Conservation (phyloP, 2,113 vertebrate species). For the Eretmochelys imbricata region DNA sequence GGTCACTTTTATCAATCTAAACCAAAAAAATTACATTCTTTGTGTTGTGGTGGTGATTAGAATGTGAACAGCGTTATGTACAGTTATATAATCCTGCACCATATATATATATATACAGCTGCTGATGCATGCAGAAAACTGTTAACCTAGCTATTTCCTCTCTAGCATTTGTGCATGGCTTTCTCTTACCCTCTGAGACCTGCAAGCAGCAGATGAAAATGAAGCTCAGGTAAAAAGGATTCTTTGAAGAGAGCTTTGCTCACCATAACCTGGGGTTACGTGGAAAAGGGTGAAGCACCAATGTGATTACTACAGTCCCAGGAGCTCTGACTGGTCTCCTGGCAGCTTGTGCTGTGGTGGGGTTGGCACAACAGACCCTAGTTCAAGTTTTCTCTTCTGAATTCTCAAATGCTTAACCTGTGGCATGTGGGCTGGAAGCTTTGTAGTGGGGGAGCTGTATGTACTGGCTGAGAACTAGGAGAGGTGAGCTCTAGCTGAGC, state of each 20-base stretch:
- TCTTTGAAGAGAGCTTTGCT: not conserved
- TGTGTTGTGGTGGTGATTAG: not conserved
- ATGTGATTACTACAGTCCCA: not conserved
- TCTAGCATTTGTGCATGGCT: not conserved
- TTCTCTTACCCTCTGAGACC: not conserved
- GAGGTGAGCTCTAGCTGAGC: not conserved
- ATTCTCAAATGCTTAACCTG: not conserved
- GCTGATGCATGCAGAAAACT: not conserved
- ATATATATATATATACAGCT: not conserved
- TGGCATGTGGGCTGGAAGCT: not conserved
- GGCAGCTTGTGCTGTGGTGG: not conserved
- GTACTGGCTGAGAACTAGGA: not conserved
- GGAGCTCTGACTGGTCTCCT: not conserved
- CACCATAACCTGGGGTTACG: not conserved
- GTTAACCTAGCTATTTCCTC: not conserved
- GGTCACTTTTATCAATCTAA: not conserved
- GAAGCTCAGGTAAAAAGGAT: not conserved
- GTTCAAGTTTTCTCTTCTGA: not conserved
- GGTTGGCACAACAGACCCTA: not conserved
- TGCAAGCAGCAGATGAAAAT: not conserved
- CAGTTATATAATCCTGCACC: not conserved
- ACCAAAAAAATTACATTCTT: not conserved
- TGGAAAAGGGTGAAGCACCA: not conserved
- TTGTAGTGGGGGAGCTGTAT: too few relatives aligned
- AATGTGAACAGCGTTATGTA: too few relatives aligned